Evolutionary conservation across 1,140 invertebrate genomes (phyloP).

Genomic region (Eupeodes corollae): DNA sequence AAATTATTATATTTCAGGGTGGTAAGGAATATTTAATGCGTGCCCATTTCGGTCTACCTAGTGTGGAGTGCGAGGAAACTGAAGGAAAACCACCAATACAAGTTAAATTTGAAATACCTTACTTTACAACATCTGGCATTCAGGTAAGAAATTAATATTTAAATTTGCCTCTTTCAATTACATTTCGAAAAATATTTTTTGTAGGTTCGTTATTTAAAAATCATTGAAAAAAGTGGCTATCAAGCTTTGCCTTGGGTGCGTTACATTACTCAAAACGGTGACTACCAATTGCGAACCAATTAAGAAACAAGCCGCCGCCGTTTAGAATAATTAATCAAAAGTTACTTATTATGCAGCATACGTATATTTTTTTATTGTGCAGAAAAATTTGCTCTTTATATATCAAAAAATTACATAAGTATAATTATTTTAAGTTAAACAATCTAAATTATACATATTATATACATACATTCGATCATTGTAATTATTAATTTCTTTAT

Average conservation of each 20-base stretch:
- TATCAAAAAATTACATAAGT: too few relatives aligned
- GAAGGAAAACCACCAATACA: conserved; percentile 98
- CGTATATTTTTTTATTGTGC: too few relatives aligned
- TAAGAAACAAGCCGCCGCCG: conserved; percentile 35
- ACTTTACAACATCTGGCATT: conserved; percentile 98
- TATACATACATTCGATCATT: too few relatives aligned
- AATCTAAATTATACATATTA: too few relatives aligned
- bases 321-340: too few relatives aligned
- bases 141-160: conserved; percentile 49
- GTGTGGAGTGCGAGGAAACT: conserved; percentile 86
- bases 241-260: conserved; percentile 98
- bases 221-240: conserved; percentile 99
- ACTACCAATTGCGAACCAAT: conserved; percentile 95
- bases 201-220: conserved; percentile 89
- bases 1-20: too few relatives aligned
- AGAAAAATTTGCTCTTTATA: too few relatives aligned
- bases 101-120: conserved; percentile 99
- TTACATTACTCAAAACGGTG: conserved; percentile 99
- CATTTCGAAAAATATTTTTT: conserved; percentile 4
- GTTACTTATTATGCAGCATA: too few relatives aligned
- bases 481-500: too few relatives aligned
- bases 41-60: conserved; percentile 97
- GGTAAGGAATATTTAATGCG: conserved; percentile 99
- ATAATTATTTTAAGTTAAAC: too few relatives aligned
- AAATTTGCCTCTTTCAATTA: too few relatives aligned